These are phyloP conservation scores for Cydia pomonella DNA, from an alignment of 1,140 invertebrate species.

Conservation along the genomic window DNA sequence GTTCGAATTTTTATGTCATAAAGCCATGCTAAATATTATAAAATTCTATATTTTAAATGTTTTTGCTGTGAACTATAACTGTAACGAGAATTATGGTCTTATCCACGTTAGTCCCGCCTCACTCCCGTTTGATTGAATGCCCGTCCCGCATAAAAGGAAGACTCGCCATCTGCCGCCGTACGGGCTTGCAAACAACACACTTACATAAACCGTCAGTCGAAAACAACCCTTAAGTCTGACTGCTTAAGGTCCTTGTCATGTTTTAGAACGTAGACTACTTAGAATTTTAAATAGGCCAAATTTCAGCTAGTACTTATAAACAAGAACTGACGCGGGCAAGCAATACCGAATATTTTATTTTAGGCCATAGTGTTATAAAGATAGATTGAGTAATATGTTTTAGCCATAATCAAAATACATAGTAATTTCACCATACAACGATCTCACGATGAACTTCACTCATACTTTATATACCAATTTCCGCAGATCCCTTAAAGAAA, in stretches of 20 bases:
- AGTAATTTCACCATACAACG: too few relatives aligned
- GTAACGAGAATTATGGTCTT: constrained; percentile 28
- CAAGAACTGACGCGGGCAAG: background rate
- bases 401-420: too few relatives aligned
- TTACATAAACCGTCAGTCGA: background rate
- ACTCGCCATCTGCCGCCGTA: constrained; percentile 68
- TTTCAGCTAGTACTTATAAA: constrained; percentile 9
- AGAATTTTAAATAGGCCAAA: constrained; percentile 17
- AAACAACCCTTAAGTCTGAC: background rate
- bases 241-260: background rate
- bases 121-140: constrained; percentile 65
- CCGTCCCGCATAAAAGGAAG: constrained; percentile 68
- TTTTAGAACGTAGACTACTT: background rate
- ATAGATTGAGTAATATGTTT: too few relatives aligned
- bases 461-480: too few relatives aligned
- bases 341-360: background rate
- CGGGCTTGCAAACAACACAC: constrained; percentile 10
- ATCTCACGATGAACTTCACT: too few relatives aligned
- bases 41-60: background rate
- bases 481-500: too few relatives aligned
- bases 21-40: constrained; percentile 16
- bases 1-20: too few relatives aligned
- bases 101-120: constrained; percentile 48
- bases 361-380: background rate
- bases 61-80: too few relatives aligned